phyloP scores from a whole-genome alignment of 30 jellyfish, hydroid and myxozoan genomes.

The Nemopilema nomurai region DNA sequence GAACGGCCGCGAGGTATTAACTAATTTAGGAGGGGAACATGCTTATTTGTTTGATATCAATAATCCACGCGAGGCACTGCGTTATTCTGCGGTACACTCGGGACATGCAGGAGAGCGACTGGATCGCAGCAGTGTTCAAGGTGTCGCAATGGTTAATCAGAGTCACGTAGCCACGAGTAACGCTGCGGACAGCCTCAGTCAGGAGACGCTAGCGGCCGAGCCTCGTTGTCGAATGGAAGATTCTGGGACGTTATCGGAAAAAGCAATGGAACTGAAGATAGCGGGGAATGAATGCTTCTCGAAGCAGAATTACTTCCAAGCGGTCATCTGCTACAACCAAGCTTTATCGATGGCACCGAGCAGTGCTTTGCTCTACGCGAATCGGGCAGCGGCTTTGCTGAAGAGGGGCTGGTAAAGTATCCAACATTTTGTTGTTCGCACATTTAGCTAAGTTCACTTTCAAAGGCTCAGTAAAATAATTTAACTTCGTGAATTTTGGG shows the following conservation, averaged over 20 bases:
- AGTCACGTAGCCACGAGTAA: not conserved
- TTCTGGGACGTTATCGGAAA: slow-evolving; percentile 30
- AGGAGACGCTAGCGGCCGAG: not conserved
- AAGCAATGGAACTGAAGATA: slow-evolving; percentile 68
- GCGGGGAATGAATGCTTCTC: slow-evolving; percentile 94
- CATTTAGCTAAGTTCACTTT: too few relatives aligned
- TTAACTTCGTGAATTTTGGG: too few relatives aligned
- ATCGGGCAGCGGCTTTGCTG: slow-evolving; percentile 95
- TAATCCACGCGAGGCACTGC: slow-evolving; percentile 58
- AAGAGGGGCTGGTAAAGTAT: slow-evolving; percentile 84
- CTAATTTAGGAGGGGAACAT: slow-evolving; percentile 97
- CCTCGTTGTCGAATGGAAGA: not conserved
- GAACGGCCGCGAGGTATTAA: slow-evolving; percentile 81
- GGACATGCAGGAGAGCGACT: not conserved
- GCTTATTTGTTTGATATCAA: slow-evolving; percentile 69
- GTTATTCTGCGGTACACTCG: slow-evolving; percentile 62
- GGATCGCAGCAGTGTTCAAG: not conserved
- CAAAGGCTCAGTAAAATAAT: not conserved
- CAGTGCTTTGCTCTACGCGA: slow-evolving; percentile 91
- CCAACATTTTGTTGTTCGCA: not conserved
- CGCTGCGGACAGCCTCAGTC: not conserved
- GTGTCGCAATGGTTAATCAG: slow-evolving; percentile 4
- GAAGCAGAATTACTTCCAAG: slow-evolving; percentile 84
- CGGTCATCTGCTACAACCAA: slow-evolving; percentile 77
- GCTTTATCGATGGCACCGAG: slow-evolving; percentile 70